These are phyloP conservation scores for Pseudochromis fuscus DNA, from an alignment of 2,797 vertebrate genomes.

Conservation along the genomic window DNA sequence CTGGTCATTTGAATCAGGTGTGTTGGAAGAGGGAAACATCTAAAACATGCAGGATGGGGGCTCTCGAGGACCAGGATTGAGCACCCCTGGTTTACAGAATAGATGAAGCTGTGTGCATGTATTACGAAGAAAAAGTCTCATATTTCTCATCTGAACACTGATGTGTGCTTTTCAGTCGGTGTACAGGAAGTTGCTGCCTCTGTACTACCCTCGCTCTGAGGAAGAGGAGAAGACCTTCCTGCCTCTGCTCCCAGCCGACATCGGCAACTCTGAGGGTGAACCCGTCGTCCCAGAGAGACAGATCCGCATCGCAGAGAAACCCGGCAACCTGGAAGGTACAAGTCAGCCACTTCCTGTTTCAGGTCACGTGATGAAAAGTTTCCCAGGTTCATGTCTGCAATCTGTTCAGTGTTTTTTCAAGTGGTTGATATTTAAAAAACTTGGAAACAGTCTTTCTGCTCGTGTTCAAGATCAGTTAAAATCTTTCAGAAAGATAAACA, in stretches of 20 bases:
- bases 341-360: too few relatives aligned
- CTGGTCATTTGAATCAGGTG: too few relatives aligned
- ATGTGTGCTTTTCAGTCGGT: slow-evolving; percentile 80
- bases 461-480: slow-evolving; percentile 9
- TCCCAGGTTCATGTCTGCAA: background rate
- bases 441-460: background rate
- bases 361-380: background rate
- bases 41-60: too few relatives aligned
- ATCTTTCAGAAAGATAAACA: slow-evolving; percentile 14
- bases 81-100: too few relatives aligned
- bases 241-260: slow-evolving; percentile 92
- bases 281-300: slow-evolving; percentile 95
- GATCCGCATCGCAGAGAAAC: slow-evolving; percentile 96
- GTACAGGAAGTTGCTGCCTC: slow-evolving; percentile 92
- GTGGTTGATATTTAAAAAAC: background rate
- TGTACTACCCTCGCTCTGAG: slow-evolving; percentile 94
- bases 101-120: too few relatives aligned
- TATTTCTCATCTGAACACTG: background rate
- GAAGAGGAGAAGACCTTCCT: slow-evolving; percentile 89
- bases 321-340: slow-evolving; percentile 91
- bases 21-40: too few relatives aligned
- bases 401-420: background rate
- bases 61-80: too few relatives aligned
- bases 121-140: too few relatives aligned
- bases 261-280: slow-evolving; percentile 96